Conservation (phyloP, 30 jellyfish, hydroid and myxozoan species). For the Sanderia malayensis region DNA sequence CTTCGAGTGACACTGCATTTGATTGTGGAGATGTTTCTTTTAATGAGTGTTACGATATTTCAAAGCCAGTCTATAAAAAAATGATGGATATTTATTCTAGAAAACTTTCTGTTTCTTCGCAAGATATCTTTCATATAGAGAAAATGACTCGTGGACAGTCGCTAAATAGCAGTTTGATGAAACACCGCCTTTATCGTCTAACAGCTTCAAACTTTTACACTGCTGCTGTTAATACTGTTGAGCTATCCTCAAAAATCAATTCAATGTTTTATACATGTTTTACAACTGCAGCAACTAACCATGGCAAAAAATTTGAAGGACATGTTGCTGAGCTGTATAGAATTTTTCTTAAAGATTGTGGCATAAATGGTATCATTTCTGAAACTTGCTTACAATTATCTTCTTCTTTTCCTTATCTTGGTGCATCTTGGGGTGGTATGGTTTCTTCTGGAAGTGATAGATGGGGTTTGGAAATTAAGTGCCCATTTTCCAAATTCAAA, state of each 20-base stretch:
- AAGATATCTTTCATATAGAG: constrained; percentile 15
- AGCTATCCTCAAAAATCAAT: constrained; percentile 37
- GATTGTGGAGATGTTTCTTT: too few species aligned
- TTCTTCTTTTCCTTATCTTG: constrained; percentile 38
- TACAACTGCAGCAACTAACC: constrained; percentile 24
- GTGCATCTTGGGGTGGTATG: constrained; percentile 49
- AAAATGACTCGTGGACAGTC: constrained; percentile 33
- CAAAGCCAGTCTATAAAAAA: constrained; percentile 25
- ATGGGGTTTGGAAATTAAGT: too few species aligned
- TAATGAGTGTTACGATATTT: constrained; percentile 41
- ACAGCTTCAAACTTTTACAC: constrained; percentile 53
- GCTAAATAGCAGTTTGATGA: too few species aligned
- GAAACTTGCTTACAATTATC: constrained; percentile 39
- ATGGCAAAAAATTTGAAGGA: constrained; percentile 44
- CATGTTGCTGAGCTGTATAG: constrained; percentile 29
- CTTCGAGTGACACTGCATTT: too few species aligned
- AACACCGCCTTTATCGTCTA: constrained; percentile 26
- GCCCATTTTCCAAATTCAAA: neutral
- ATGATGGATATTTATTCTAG: constrained; percentile 33
- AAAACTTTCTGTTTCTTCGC: neutral
- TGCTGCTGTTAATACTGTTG: constrained; percentile 57
- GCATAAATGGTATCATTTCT: constrained; percentile 13
- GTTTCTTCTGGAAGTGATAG: constrained; percentile 14
- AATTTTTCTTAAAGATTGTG: constrained; percentile 20
- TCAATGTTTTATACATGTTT: constrained; percentile 38